These are phyloP conservation scores for Sphyrna mokarran DNA, from an alignment of 2,113 vertebrate genomes.

Conservation along the genomic window DNA sequence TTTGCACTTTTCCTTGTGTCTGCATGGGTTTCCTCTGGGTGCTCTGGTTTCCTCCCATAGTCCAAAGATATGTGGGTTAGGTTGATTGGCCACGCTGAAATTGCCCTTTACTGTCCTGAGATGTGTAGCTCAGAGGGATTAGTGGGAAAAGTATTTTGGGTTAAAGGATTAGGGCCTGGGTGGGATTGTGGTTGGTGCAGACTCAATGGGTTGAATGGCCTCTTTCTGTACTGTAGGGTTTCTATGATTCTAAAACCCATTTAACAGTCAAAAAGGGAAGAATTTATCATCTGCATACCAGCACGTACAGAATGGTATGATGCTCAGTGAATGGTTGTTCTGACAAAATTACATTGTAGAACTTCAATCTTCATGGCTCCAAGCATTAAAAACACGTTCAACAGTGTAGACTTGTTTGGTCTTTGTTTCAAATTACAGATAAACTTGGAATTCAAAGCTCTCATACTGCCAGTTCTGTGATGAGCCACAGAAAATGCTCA, in stretches of 20 bases:
- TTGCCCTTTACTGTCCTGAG: no score
- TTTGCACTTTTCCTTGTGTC: no score
- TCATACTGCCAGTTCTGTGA: neutral
- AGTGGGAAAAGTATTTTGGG: no score
- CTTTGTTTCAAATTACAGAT: neutral
- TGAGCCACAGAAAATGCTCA: neutral
- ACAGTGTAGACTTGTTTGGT: neutral
- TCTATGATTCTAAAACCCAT: neutral
- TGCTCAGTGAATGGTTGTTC: neutral
- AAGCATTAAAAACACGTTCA: neutral
- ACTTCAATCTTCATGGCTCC: neutral
- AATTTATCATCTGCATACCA: neutral
- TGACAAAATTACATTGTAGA: neutral
- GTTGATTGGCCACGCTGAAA: no score
- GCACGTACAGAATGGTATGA: neutral
- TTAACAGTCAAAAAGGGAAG: conserved; percentile 4
- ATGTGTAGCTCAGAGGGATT: no score
- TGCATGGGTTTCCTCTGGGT: no score
- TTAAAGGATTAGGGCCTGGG: no score
- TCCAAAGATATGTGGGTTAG: no score
- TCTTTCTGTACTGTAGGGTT: no score
- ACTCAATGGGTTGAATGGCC: no score
- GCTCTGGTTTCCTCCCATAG: no score
- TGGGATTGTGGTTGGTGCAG: no score
- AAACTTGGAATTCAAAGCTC: conserved; percentile 1